Evolutionary conservation across 2,113 vertebrate species (phyloP), one percentile per base, ranked within the genome.

Genomic region (Cyanistes caeruleus): DNA sequence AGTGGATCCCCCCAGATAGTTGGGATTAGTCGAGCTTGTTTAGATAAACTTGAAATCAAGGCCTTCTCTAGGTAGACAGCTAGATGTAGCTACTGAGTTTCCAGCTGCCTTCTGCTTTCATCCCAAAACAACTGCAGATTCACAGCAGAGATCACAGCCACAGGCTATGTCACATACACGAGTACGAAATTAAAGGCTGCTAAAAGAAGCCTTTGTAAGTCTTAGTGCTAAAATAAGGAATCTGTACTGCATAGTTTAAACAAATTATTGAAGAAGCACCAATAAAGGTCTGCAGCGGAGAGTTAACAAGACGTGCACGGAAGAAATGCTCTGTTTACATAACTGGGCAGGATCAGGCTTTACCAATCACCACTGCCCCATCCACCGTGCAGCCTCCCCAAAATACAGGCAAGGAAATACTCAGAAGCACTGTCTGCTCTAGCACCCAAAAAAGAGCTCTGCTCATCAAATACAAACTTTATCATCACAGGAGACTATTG

Each of bases 21-120:
- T 99, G 98, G 99, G 99, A 99, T 99, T 99, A 99, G 99, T 99
- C 98, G 98, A 99, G 99, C 99, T 99, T 99, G 99, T 99, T 99
- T 99, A 99, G 99, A 99, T 99, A 99, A 99, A 99, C 99, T 99
- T 98, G 98, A 98, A 99, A 98, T 98, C 98, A 98, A 98, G 98
- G 98, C 98, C 98, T 98, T 98, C 98, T 99, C 98, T 98, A 98
- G 98, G 98, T 99, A 99, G 98, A 99, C 98, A 98, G 98, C 99
- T 98, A 99, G 98, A 98, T 98, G 98, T 98, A 98, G 98, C 98
- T 98, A 98, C 98, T 95, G 98, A 98, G 98, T 98, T 99, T 99
- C 98, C 99, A 99, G 99, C 99, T 99, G 99, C 98, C 98, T 98
- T 93, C 98, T 97, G 96, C 98, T 99, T 99, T 99, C 99, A 99